Base-by-base conservation (phyloP, 2,113 vertebrate species). In the Isichthys henryi region DNA sequence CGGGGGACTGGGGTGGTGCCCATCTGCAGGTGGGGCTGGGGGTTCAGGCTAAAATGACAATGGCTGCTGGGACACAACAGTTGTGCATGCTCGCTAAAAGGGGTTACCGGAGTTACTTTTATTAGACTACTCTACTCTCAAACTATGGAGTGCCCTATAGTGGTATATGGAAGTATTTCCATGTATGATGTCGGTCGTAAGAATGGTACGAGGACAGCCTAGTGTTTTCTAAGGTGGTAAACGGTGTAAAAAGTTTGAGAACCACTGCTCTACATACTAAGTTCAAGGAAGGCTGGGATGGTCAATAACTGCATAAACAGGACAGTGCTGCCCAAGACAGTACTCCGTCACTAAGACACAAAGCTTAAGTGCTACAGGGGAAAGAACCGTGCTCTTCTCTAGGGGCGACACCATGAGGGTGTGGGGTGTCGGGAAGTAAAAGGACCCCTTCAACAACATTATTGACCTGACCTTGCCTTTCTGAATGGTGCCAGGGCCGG, bases 41-140 rank as follows among this genome's bases (percentile, higher is more conserved):
- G 17, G 46, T 48, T 43, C 23, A 77, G 70, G 9, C 91, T 80
- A 90, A 90, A 70, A 83, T 88, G 87, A 62, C 86, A 35, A 83
- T 56, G 90, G 87, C 91, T 91, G 90, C 87, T 58, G 89, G 92
- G 90, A 90, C 90, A 90, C 88, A 89, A 89, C 90, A 35, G 58
- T 86, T 88, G 90, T 89, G 84, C 77, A 88, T 88, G 88, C 87
- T 91, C 91, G 92, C 90, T 5, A 90, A 88, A 88, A 89, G 88
- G 90, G 88, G 90, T 87, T 45, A 90, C 87, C 90, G 50, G 90
- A 90, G 50, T 83, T 49, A 89, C 77, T n/a, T 58, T 52, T 89
- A 52, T 80, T 83, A 89, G 21, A 52, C 66, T 88, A 58, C 62
- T 70, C 50, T 31, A 50, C 80, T 91, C 58, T 70, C 27, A 70